A percentile compares a stretch with the other conserved stretches of the same genome.
Evolutionary conservation across 2,888 invertebrate species (phyloP).

Genomic region (Athalia rosae): DNA sequence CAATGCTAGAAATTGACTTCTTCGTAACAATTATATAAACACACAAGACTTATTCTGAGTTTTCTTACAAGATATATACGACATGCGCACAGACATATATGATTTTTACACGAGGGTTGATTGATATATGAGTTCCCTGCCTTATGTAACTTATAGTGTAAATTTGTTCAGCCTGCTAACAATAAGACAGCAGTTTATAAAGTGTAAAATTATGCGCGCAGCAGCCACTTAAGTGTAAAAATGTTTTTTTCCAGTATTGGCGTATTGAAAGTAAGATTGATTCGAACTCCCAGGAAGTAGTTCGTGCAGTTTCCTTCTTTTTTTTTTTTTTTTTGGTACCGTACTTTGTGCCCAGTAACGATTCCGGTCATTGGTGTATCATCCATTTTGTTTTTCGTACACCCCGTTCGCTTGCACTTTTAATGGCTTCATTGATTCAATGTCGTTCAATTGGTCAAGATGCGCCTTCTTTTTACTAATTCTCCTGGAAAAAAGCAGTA

Average conservation of each 20-base stretch:
- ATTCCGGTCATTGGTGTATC: slow-evolving; percentile 47
- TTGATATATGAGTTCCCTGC: slow-evolving; percentile 31
- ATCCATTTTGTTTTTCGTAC: slow-evolving; percentile 66
- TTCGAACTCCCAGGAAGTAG: neutral
- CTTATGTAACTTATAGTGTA: neutral
- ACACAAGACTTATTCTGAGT: neutral
- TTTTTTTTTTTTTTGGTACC: slow-evolving; percentile 8
- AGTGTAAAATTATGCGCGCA: slow-evolving; percentile 7
- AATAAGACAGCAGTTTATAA: slow-evolving; percentile 2
- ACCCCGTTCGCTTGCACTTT: slow-evolving; percentile 66
- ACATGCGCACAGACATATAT: neutral
- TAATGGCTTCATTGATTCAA: slow-evolving; percentile 63
- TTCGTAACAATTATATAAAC: neutral
- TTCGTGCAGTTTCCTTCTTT: neutral
- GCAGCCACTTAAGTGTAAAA: neutral
- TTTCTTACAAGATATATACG: neutral
- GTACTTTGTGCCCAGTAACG: slow-evolving; percentile 9
- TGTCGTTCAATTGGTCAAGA: slow-evolving; percentile 61
- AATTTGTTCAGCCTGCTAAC: neutral
- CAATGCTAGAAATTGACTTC: neutral
- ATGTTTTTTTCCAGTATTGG: neutral
- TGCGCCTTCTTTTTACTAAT: slow-evolving; percentile 60
- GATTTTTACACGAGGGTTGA: neutral
- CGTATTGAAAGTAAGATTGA: neutral
- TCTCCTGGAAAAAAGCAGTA: slow-evolving; percentile 49